phyloP scores from a whole-genome alignment of 2,888 invertebrate genomes.

The Helleia helle region DNA sequence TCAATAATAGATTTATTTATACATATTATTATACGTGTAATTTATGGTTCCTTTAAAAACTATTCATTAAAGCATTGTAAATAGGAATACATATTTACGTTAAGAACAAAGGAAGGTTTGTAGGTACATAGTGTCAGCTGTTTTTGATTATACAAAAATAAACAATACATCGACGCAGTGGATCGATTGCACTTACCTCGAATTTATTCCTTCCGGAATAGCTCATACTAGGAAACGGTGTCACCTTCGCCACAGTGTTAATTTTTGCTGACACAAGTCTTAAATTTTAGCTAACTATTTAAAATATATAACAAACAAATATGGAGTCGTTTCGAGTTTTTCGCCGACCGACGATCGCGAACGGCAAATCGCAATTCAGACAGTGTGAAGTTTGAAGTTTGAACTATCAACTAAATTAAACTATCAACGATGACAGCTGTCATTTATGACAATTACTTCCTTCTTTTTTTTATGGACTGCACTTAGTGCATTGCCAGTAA shows the following conservation, averaged over 20 bases:
- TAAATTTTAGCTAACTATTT: conserved; percentile 7
- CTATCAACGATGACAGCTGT: background rate
- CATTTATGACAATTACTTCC: background rate
- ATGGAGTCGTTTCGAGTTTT: conserved; percentile 20
- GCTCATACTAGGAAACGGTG: conserved; percentile 72
- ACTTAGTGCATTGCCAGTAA: too few species aligned
- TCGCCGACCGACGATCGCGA: conserved; percentile 18
- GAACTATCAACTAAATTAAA: background rate
- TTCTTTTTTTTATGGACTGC: background rate
- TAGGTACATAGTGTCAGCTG: conserved; percentile 69
- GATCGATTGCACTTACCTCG: conserved; percentile 64
- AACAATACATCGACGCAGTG: conserved; percentile 37
- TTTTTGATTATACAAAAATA: conserved; percentile 69
- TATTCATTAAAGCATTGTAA: background rate
- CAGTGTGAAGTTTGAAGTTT: background rate
- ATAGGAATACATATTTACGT: background rate
- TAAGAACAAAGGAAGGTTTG: conserved; percentile 49
- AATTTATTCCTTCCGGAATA: conserved; percentile 78
- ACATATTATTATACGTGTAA: too few species aligned
- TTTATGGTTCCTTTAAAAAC: background rate
- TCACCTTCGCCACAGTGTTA: conserved; percentile 67
- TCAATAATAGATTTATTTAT: too few species aligned
- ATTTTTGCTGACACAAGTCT: conserved; percentile 29
- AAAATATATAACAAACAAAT: conserved; percentile 17
- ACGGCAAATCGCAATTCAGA: conserved; percentile 2